Percentiles rank a stretch among this genome's conserved stretches.
Conservation (phyloP, 2,888 invertebrate species). For the Terebella lapidaria region DNA sequence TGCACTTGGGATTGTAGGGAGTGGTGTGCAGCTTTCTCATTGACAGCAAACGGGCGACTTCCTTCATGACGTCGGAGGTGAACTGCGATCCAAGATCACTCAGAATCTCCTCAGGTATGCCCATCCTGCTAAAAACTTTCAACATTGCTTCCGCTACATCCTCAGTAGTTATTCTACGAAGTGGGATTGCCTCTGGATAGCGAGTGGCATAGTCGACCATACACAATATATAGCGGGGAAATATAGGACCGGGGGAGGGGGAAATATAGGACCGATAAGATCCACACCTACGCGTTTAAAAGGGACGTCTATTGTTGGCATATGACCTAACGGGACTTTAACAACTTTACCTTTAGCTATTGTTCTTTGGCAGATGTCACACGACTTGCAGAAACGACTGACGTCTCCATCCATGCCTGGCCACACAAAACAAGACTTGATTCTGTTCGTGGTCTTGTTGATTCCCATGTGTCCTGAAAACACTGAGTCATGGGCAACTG, state of each 20-base stretch:
- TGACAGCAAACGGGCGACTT: slow-evolving; percentile 13
- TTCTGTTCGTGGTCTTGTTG: not conserved
- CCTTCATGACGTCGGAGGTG: slow-evolving; percentile 19
- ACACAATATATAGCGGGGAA: slow-evolving; percentile 22
- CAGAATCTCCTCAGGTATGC: slow-evolving; percentile 23
- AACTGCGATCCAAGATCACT: slow-evolving; percentile 26
- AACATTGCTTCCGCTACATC: slow-evolving; percentile 25
- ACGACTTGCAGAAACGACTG: not conserved
- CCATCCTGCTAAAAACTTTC: slow-evolving; percentile 18
- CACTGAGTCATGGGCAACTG: not conserved
- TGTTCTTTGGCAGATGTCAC: not conserved
- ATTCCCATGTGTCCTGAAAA: not conserved
- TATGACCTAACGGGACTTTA: too few relatives aligned
- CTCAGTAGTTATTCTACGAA: slow-evolving; percentile 22
- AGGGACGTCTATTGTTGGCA: too few relatives aligned
- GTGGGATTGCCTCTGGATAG: slow-evolving; percentile 11
- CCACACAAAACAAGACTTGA: not conserved
- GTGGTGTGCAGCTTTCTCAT: slow-evolving; percentile 17
- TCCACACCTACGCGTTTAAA: too few relatives aligned
- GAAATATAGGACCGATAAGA: slow-evolving; percentile 26
- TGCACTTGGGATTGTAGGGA: slow-evolving; percentile 20
- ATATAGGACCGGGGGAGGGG: slow-evolving; percentile 16
- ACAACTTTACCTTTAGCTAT: not conserved
- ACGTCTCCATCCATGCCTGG: not conserved
- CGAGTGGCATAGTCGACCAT: slow-evolving; percentile 24